Evolutionary conservation across 2,888 invertebrate genomes (phyloP).

Genomic region (Molanna angustata): DNA sequence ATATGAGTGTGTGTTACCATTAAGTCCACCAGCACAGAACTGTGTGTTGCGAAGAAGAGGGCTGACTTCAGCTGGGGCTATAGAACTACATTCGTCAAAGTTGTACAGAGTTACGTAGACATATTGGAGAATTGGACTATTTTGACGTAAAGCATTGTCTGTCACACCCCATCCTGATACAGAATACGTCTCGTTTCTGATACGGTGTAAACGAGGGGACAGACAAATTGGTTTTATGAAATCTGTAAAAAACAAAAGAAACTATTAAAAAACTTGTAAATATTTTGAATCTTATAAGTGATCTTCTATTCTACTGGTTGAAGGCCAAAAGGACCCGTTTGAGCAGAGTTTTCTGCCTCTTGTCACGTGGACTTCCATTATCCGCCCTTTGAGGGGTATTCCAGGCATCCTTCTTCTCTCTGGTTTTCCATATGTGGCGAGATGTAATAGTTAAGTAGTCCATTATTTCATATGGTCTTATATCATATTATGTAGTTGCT

Average conservation of each 20-base stretch:
- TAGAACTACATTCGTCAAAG: slow-evolving; percentile 24
- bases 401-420: too few species aligned
- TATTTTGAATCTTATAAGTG: too few species aligned
- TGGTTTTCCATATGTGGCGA: too few species aligned
- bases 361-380: too few species aligned
- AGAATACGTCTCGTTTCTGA: slow-evolving; percentile 9
- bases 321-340: too few species aligned
- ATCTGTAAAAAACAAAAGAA: slow-evolving; percentile 34
- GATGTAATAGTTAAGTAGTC: too few species aligned
- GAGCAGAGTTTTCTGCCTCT: too few species aligned
- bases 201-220: slow-evolving; percentile 25
- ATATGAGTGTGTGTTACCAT: slow-evolving; percentile 11
- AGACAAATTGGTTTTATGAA: slow-evolving; percentile 41
- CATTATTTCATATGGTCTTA: too few species aligned
- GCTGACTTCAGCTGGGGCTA: slow-evolving; percentile 33
- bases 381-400: too few species aligned
- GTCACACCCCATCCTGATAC: slow-evolving; percentile 30
- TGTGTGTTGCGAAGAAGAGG: slow-evolving; percentile 45
- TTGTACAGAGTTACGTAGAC: slow-evolving; percentile 17
- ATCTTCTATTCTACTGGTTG: too few species aligned
- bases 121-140: slow-evolving; percentile 16
- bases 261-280: not conserved
- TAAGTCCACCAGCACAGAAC: slow-evolving; percentile 34
- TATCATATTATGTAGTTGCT: too few species aligned
- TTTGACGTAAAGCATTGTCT: slow-evolving; percentile 8